A percentile compares a stretch with the other conserved stretches of the same genome.
phyloP scores from a whole-genome alignment of 2,113 vertebrate species.

The Prionailurus viverrinus region DNA sequence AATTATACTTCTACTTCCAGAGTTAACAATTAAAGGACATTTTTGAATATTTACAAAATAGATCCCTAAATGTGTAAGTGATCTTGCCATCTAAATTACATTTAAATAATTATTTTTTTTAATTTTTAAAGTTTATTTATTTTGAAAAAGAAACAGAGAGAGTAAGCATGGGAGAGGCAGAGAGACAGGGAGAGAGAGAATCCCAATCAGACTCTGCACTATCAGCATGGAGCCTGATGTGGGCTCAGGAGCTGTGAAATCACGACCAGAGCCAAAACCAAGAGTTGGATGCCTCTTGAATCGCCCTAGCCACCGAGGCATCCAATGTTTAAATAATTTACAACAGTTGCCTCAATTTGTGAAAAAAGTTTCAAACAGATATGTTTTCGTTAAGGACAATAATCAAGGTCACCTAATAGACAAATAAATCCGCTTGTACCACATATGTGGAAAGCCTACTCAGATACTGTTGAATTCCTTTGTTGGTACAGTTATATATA shows the following conservation, averaged over 20 bases:
- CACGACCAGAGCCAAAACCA: too few relatives aligned
- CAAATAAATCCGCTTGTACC: neutral
- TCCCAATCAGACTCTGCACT: too few relatives aligned
- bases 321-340: neutral
- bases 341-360: neutral
- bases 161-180: too few relatives aligned
- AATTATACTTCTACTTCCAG: neutral
- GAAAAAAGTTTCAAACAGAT: neutral
- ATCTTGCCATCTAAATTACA: neutral
- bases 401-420: neutral
- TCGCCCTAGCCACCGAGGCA: too few relatives aligned
- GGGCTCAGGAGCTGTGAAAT: too few relatives aligned
- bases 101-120: neutral
- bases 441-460: neutral
- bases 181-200: too few relatives aligned
- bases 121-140: too few relatives aligned
- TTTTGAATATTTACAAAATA: neutral
- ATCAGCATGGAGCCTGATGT: too few relatives aligned
- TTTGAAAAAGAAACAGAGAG: too few relatives aligned
- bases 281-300: too few relatives aligned
- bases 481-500: neutral
- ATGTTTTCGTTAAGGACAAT: neutral
- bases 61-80: neutral
- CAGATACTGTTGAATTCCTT: neutral
- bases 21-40: neutral